These are phyloP conservation scores for Pituophis catenifer DNA, from an alignment of 2,113 vertebrate species.

Conservation along the genomic window DNA sequence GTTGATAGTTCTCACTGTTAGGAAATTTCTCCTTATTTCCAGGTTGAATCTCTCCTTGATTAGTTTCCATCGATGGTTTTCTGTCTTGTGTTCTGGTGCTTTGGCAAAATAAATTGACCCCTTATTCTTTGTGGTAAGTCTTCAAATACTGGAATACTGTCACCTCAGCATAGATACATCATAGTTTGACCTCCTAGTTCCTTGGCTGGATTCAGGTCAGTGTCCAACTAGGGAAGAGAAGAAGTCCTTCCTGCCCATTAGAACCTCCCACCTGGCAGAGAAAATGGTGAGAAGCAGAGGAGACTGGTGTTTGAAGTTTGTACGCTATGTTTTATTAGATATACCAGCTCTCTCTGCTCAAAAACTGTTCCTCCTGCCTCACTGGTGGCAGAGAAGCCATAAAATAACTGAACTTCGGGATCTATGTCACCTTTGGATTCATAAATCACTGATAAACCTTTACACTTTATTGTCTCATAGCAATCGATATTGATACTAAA, in stretches of 20 bases:
- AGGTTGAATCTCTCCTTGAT: background rate
- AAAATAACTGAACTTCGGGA: background rate
- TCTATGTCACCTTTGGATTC: background rate
- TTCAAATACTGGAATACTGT: background rate
- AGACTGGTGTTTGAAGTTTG: background rate
- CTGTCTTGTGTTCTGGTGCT: background rate
- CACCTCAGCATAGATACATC: background rate
- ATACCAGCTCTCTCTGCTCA: background rate
- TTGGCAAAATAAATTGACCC: background rate
- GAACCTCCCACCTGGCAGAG: background rate
- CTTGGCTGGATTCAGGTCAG: background rate
- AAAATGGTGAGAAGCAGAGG: background rate
- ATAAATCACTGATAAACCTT: background rate
- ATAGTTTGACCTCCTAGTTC: background rate
- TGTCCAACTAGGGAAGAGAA: background rate
- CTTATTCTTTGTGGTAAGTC: background rate
- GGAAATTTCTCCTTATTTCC: background rate
- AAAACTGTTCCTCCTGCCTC: background rate
- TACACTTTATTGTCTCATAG: background rate
- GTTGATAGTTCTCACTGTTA: background rate
- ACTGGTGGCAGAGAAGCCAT: background rate
- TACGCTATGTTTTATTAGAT: background rate
- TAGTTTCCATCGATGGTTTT: background rate
- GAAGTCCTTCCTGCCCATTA: background rate
- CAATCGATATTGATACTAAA: background rate